Evolutionary conservation across 2,888 invertebrate species (phyloP).

Genomic region (Tachina fera): DNA sequence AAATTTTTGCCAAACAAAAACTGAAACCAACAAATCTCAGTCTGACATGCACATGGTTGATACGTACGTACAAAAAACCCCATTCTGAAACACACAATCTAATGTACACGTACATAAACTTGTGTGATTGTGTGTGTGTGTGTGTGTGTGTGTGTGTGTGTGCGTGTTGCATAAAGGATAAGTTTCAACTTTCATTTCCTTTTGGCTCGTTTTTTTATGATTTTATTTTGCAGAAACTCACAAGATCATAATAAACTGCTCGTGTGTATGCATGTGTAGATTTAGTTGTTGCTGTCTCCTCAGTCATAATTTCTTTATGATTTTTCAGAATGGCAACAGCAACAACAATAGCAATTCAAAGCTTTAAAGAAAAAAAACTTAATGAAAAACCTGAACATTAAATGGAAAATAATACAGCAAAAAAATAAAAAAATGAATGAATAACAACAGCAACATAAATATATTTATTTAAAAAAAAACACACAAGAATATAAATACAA

Average conservation of each 20-base stretch:
- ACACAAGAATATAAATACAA: constrained; percentile 52
- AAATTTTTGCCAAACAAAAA: constrained; percentile 35
- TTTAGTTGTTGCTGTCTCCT: constrained; percentile 60
- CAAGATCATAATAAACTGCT: constrained; percentile 57
- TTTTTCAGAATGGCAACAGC: constrained; percentile 48
- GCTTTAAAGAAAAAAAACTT: constrained; percentile 21
- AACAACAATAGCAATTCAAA: constrained; percentile 3
- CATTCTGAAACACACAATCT: constrained; percentile 25
- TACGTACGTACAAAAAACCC: constrained; percentile 18
- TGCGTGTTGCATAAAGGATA: constrained; percentile 57
- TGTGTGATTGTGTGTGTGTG: too few species aligned
- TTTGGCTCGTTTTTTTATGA: constrained; percentile 12
- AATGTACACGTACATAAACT: neutral
- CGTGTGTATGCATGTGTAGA: constrained; percentile 47
- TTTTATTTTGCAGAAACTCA: constrained; percentile 27
- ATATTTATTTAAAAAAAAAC: constrained; percentile 19
- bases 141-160: neutral
- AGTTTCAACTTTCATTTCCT: constrained; percentile 66
- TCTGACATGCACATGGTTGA: constrained; percentile 55
- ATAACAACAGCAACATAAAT: constrained; percentile 41
- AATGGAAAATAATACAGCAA: constrained; percentile 26
- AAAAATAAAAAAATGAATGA: constrained; percentile 34
- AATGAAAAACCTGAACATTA: constrained; percentile 55
- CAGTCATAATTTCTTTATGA: constrained; percentile 66
- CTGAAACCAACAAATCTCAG: constrained; percentile 57